Base-by-base conservation (phyloP, 1,140 invertebrate genomes). In the Hormaphis cornu region DNA sequence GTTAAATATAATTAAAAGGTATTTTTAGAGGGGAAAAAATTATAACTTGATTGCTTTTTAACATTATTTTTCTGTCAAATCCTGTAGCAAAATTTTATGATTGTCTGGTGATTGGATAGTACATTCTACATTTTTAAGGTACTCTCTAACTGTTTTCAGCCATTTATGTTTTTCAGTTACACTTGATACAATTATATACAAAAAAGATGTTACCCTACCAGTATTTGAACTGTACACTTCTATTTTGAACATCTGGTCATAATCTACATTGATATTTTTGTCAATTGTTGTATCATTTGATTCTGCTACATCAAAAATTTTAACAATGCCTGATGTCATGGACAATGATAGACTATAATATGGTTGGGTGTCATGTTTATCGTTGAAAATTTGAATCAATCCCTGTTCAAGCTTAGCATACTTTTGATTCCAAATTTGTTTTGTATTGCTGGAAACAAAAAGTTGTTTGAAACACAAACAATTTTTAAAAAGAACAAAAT, bases 231-330 rank as follows among this genome's bases (percentile, higher is more conserved):
- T 66, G 12, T 66, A 66, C 12, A 66, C 61, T 48, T 66, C 61
- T 8, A 66, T 48, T 66, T 66, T 66, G 0, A 66, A 66, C 61
- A 66, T 66, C 7, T 66, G 61, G 6, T 66, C 61, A 50, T 66
- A 66, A 20, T 66, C 61, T 66, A 48, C 61, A 48, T 66, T 66
- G n/a, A 44, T 50, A 6, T 50, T 30, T 66, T 50, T 50, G 16
- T 66, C 61, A 66, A 66, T 48, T 35, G 61, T 66, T 35, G 42
- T 42, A 66, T 66, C 61, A 35, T 66, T 66, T 8, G 61, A 66
- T 48, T 66, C 24, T 14, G 61, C 61, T 14, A 66, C 44, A 48
- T 66, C 61, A 22, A 66, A 26, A 22, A 66, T 2, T 66, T 66
- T 66, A 33, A 66, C 28, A 33, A 46, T 66, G 40, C 35, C 50